A percentile compares a stretch with the other conserved stretches of the same genome.
phyloP scores from a whole-genome alignment of 2,113 vertebrate genomes.

The Nicator chloris region DNA sequence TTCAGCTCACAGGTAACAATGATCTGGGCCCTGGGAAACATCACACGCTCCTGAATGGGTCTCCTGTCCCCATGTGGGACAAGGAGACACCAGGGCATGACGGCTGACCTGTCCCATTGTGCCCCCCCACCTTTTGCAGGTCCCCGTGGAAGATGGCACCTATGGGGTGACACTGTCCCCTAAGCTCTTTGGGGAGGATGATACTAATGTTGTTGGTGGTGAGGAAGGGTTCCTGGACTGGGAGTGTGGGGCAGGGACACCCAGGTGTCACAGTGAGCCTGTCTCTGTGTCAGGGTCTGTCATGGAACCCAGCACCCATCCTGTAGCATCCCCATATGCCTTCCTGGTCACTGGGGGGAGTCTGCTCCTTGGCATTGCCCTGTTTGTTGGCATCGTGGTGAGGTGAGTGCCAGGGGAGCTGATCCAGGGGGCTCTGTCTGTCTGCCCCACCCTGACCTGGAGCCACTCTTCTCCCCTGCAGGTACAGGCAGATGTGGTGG shows the following conservation, averaged over 20 bases:
- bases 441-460: neutral
- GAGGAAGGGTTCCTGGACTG: neutral
- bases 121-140: neutral
- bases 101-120: neutral
- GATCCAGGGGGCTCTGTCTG: neutral
- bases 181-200: neutral
- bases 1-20: neutral
- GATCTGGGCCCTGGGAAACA: neutral
- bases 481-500: neutral
- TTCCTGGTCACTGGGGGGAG: slow-evolving; percentile 57
- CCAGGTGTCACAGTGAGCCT: neutral
- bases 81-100: neutral
- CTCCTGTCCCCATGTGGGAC: neutral
- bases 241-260: rapidly evolving
- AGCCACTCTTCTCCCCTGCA: neutral
- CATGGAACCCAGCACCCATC: neutral
- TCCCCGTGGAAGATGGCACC: neutral
- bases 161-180: neutral
- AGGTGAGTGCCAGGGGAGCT: slow-evolving; percentile 33
- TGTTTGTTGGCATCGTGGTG: slow-evolving; percentile 26
- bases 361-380: slow-evolving; percentile 32
- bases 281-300: neutral
- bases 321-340: neutral
- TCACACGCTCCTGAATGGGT: rapidly evolving
- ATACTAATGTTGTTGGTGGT: neutral